Evolutionary conservation across 2,797 vertebrate genomes (phyloP).

Genomic region (Sitta carolinensis): DNA sequence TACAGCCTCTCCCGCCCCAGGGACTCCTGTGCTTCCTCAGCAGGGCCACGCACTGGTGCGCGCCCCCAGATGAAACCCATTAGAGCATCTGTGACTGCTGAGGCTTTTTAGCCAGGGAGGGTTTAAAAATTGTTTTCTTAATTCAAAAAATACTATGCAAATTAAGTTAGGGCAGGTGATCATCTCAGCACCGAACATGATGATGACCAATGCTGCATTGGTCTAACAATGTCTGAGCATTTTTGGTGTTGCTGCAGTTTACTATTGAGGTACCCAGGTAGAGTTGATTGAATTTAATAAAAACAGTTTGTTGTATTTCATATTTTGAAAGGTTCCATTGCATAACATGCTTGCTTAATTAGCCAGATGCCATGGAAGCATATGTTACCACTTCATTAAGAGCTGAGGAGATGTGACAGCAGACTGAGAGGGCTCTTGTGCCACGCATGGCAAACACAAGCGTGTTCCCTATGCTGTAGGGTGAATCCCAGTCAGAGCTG

Average conservation of each 20-base stretch:
- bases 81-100: background rate
- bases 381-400: background rate
- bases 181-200: background rate
- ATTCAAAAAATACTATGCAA: background rate
- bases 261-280: background rate
- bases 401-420: background rate
- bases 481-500: background rate
- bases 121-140: background rate
- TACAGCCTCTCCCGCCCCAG: background rate
- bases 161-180: background rate
- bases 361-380: background rate
- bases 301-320: background rate
- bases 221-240: background rate
- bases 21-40: background rate
- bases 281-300: background rate
- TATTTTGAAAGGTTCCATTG: background rate
- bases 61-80: background rate
- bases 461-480: background rate
- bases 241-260: background rate
- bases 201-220: background rate
- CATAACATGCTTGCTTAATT: background rate
- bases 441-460: background rate
- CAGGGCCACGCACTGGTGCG: fast-evolving
- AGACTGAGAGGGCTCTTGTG: background rate
- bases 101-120: background rate